Evolutionary conservation across 2,797 vertebrate species (phyloP).

Genomic region (Oreortyx pictus): DNA sequence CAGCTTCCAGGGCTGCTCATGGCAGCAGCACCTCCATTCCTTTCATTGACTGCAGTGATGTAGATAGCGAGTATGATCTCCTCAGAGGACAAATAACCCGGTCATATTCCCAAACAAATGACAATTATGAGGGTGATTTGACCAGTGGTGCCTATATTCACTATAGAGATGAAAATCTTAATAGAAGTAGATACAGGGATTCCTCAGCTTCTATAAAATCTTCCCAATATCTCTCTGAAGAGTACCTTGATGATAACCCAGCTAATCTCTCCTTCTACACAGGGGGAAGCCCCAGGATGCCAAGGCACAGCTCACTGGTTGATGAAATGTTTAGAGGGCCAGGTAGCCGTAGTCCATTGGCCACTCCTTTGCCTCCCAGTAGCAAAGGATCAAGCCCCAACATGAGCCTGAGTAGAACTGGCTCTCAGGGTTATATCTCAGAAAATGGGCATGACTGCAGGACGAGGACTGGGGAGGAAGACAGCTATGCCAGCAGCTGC

Average conservation of each 20-base stretch:
- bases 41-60: constrained; percentile 89
- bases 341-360: constrained; percentile 78
- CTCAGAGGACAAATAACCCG: constrained; percentile 81
- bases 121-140: constrained; percentile 83
- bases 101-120: constrained; percentile 85
- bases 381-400: constrained; percentile 82
- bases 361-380: constrained; percentile 75
- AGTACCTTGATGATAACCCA: constrained; percentile 80
- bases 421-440: constrained; percentile 80
- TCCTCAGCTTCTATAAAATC: constrained; percentile 78
- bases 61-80: constrained; percentile 88
- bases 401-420: constrained; percentile 77
- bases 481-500: constrained; percentile 29
- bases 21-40: constrained; percentile 88
- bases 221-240: constrained; percentile 79
- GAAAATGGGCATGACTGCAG: constrained; percentile 83
- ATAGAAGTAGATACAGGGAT: constrained; percentile 79
- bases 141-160: constrained; percentile 77
- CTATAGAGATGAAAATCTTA: constrained; percentile 79
- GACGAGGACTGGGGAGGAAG: constrained; percentile 65
- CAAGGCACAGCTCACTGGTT: constrained; percentile 81
- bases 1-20: constrained; percentile 86
- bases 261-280: constrained; percentile 80
- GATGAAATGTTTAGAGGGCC: constrained; percentile 79
- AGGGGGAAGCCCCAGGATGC: constrained; percentile 81